Evolutionary conservation across 2,797 vertebrate genomes (phyloP), one percentile per base, ranked within the genome.

Genomic region (Ispidina lecontei): DNA sequence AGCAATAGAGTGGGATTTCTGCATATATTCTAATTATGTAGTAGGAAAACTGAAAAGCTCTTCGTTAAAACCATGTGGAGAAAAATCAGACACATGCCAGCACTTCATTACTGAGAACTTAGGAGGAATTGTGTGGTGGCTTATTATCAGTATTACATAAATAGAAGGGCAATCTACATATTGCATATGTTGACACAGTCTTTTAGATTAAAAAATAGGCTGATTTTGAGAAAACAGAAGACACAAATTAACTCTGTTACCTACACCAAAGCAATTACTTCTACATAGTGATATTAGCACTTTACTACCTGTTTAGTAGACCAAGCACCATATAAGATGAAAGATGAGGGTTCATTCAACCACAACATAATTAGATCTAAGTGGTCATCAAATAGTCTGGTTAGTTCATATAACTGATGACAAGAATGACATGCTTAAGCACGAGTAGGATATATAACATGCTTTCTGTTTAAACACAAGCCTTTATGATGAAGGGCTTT

Each of bases 1-100:
- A 95, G 87, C 85, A 97, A 95, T 82, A 94, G 87, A 93, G 79
- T 91, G 81, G 70, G 60, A 86, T 96, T 97, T 97, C 94, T 91
- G 80, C 51, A 93, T 94, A 74, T 93, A 95, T 97, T 96, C 63
- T 95, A 97, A 97, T 97, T 96, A 94, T 80, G 75, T 93, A 87
- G 74, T 94, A 77, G 91, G 68, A 95, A 95, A 97, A 96, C 56
- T 93, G 94, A 95, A 97, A 95, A 95, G 82, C 39, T 85, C 94
- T 96, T 95, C 81, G n/a, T 84, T 95, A 96, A 91, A 92, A 91
- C 80, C 88, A 74, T 89, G 90, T 81, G 74, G 95, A 92, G 91
- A 89, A 94, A 94, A 94, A 93, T 94, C 95, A 95, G 85, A 91
- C 83, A 91, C 87, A 73, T 87, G 88, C 87, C 90, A 94, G 71